A percentile compares a stretch with the other conserved stretches of the same genome.
Conservation (phyloP, 2,113 vertebrate species). For the Erythrocercus mccallii region DNA sequence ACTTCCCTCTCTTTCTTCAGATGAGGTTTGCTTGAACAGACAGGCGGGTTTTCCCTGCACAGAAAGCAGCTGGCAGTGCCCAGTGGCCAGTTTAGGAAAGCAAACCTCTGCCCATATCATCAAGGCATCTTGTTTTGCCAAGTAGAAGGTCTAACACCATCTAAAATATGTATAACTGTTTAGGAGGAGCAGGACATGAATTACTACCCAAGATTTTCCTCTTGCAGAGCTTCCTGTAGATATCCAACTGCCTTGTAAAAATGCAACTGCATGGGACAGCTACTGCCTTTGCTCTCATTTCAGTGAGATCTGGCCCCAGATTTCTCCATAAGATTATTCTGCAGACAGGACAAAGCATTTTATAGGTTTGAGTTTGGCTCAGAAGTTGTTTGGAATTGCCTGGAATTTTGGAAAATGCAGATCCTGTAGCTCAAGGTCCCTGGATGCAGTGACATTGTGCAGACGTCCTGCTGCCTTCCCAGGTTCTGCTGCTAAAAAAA, state of each 20-base stretch:
- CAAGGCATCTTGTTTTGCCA: background rate
- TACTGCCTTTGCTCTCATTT: background rate
- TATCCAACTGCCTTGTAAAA: background rate
- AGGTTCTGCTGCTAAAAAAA: background rate
- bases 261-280: background rate
- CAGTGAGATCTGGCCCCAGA: background rate
- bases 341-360: background rate
- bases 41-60: background rate
- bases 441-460: background rate
- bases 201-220: background rate
- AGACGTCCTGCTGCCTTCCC: constrained; percentile 25
- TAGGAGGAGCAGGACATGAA: background rate
- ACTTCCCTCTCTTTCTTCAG: background rate
- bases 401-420: background rate
- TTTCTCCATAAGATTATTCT: background rate
- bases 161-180: background rate
- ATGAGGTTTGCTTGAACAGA: background rate
- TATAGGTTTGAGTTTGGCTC: background rate
- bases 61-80: background rate
- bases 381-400: background rate
- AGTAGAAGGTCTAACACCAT: background rate
- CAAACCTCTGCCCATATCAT: background rate
- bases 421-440: background rate
- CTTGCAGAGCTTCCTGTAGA: background rate
- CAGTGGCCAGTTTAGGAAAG: background rate